A percentile compares a stretch with the other conserved stretches of the same genome.
Conservation (phyloP, 2,888 invertebrate genomes). For the Epinotia demarniana region DNA sequence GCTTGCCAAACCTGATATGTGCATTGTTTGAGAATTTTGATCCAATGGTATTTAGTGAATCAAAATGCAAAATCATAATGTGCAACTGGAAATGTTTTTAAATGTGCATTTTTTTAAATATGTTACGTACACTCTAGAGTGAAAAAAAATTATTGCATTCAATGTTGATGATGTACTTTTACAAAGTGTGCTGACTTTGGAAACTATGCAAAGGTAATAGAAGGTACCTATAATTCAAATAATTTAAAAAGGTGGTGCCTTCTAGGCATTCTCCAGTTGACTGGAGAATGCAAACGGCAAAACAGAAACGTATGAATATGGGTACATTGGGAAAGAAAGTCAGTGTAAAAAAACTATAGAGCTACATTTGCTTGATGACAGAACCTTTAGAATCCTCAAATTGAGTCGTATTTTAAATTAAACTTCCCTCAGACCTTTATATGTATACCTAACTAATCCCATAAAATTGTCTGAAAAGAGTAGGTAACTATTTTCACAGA, state of each 20-base stretch:
- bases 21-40: neutral
- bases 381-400: neutral
- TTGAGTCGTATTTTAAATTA: neutral
- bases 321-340: neutral
- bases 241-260: neutral
- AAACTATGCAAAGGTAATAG: neutral
- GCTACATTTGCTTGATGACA: neutral
- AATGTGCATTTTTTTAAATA: neutral
- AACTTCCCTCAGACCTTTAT: neutral
- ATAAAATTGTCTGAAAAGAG: neutral
- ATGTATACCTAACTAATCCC: neutral
- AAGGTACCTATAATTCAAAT: neutral
- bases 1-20: conserved; percentile 31
- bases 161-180: neutral
- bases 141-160: neutral
- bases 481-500: neutral
- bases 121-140: neutral
- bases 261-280: neutral
- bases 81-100: conserved; percentile 3
- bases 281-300: neutral
- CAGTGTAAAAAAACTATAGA: neutral
- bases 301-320: neutral
- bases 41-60: neutral
- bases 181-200: neutral
- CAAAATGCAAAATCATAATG: neutral